A percentile compares a stretch with the other conserved stretches of the same genome.
Evolutionary conservation across 92 coral and sea anemone genomes (phyloP).

Genomic region (Desmophyllum pertusum): DNA sequence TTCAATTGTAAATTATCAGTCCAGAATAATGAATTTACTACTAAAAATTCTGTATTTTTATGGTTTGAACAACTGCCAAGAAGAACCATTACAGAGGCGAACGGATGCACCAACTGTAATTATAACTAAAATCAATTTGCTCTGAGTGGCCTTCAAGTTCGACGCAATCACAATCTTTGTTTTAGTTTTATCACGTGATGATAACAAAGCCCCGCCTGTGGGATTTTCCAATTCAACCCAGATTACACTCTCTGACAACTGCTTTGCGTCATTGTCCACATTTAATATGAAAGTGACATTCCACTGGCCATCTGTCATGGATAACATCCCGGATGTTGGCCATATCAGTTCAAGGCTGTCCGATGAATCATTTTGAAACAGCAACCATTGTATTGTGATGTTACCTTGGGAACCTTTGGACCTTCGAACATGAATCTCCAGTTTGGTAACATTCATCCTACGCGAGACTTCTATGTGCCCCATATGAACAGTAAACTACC

Average conservation of each 20-base stretch:
- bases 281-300: constrained; percentile 60
- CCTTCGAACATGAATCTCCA: constrained; percentile 77
- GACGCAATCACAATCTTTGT: constrained; percentile 54
- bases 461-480: constrained; percentile 49
- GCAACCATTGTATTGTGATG: constrained; percentile 76
- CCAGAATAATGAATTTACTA: too few species aligned
- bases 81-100: not conserved
- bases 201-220: constrained; percentile 73
- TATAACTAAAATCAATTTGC: constrained; percentile 54
- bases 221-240: constrained; percentile 53
- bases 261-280: constrained; percentile 43
- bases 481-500: constrained; percentile 57
- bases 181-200: constrained; percentile 53
- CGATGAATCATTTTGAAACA: constrained; percentile 59
- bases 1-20: too few species aligned
- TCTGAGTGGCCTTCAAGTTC: constrained; percentile 1
- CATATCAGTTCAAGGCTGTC: constrained; percentile 48
- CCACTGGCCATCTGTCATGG: constrained; percentile 81
- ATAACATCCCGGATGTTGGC: constrained; percentile 72
- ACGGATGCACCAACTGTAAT: constrained; percentile 24
- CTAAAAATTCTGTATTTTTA: too few species aligned
- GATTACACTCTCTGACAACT: constrained; percentile 44
- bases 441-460: constrained; percentile 21
- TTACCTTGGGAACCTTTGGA: constrained; percentile 87
- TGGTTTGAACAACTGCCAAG: too few species aligned